Evolutionary conservation across 2,888 invertebrate species (phyloP).

Genomic region (Periphyllus acericola): DNA sequence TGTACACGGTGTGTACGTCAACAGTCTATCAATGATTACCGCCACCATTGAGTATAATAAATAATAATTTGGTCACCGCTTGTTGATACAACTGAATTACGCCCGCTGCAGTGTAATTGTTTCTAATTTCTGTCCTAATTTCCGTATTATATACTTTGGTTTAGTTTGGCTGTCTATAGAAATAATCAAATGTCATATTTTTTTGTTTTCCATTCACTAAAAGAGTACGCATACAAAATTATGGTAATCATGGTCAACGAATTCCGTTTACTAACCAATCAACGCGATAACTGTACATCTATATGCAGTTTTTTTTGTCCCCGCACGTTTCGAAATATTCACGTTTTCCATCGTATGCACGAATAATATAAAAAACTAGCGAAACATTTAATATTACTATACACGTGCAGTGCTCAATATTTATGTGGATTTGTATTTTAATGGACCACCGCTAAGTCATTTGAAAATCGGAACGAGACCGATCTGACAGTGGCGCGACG

Average conservation of each 20-base stretch:
- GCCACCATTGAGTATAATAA: neutral
- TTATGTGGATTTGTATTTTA: conserved; percentile 9
- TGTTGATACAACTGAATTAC: neutral
- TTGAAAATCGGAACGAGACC: conserved; percentile 17
- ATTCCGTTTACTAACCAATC: neutral
- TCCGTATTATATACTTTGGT: neutral
- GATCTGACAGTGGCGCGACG: neutral
- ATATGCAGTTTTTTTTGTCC: neutral
- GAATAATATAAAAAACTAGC: too few relatives aligned
- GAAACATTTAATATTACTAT: neutral
- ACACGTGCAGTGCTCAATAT: neutral
- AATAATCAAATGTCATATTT: neutral
- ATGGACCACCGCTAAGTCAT: conserved; percentile 1
- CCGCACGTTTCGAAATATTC: neutral
- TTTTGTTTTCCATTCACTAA: neutral
- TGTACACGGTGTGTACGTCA: neutral
- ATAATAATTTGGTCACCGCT: neutral
- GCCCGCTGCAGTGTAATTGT: neutral
- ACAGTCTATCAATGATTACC: neutral
- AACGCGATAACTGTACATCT: neutral
- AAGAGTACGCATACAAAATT: too few relatives aligned
- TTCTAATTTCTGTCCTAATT: neutral
- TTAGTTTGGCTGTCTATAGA: neutral
- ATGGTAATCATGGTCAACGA: neutral
- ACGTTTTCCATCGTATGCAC: neutral